phyloP scores from a whole-genome alignment of 2,113 vertebrate species.

The Loxodonta africana region DNA sequence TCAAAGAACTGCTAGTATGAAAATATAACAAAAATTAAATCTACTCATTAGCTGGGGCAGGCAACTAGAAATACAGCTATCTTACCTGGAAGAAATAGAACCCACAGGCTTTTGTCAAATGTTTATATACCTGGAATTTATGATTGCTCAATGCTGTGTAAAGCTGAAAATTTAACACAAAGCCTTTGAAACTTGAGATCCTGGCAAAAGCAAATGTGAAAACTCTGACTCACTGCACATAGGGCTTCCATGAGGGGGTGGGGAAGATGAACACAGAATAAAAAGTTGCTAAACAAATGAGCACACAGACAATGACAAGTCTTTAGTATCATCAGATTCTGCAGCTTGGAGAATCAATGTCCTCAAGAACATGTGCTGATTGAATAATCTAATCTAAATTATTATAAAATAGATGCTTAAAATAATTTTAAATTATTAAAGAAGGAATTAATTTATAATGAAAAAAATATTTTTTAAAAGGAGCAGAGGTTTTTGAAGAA shows the following conservation, averaged over 20 bases:
- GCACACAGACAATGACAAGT: background rate
- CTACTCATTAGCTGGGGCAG: background rate
- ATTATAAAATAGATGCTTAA: background rate
- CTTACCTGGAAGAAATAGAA: background rate
- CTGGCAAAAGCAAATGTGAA: background rate
- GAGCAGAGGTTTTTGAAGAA: background rate
- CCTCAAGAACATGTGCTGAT: background rate
- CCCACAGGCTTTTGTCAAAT: background rate
- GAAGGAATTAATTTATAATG: background rate
- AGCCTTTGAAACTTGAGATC: background rate
- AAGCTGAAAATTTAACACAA: background rate
- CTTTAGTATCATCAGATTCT: background rate
- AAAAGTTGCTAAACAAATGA: background rate
- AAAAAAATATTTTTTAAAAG: background rate
- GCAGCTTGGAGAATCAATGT: background rate
- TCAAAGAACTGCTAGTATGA: too few species aligned
- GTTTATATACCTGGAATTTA: background rate
- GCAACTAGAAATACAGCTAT: background rate
- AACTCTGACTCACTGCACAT: too few species aligned
- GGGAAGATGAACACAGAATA: background rate
- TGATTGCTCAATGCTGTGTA: background rate
- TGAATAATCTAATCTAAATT: background rate
- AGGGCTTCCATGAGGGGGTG: too few species aligned
- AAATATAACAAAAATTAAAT: too few species aligned
- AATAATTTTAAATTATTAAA: background rate